phyloP scores from a whole-genome alignment of 92 coral and sea anemone species.

The Desmophyllum pertusum region DNA sequence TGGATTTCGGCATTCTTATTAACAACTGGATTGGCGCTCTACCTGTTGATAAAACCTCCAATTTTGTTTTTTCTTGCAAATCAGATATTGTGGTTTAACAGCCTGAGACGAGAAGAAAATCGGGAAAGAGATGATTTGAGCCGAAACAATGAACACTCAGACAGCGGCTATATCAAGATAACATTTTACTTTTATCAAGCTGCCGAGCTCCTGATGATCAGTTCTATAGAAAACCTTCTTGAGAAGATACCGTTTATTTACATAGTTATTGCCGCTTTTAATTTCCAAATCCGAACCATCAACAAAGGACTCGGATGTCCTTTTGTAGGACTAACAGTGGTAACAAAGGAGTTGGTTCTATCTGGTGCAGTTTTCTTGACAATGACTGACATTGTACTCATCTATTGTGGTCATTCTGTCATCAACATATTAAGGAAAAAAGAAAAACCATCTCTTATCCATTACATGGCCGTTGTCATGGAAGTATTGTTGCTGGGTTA shows the following conservation, averaged over 20 bases:
- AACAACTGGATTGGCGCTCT: slow-evolving; percentile 26
- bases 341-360: slow-evolving; percentile 71
- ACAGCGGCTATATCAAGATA: not conserved
- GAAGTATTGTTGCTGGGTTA: slow-evolving; percentile 59
- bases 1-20: slow-evolving; percentile 46
- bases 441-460: slow-evolving; percentile 38
- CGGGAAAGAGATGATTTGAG: not conserved
- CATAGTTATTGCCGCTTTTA: slow-evolving; percentile 64
- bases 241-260: slow-evolving; percentile 32
- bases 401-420: slow-evolving; percentile 10
- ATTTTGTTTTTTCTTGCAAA: not conserved
- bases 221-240: slow-evolving; percentile 29
- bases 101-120: not conserved
- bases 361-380: slow-evolving; percentile 58
- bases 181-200: slow-evolving; percentile 85
- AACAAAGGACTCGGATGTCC: slow-evolving; percentile 65
- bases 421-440: slow-evolving; percentile 4
- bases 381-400: not conserved
- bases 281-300: slow-evolving; percentile 59
- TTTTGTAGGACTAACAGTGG: slow-evolving; percentile 74
- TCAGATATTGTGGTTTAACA: not conserved
- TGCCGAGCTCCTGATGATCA: slow-evolving; percentile 63
- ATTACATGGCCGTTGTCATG: slow-evolving; percentile 51
- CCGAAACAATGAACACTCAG: not conserved
- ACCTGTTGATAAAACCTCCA: slow-evolving; percentile 17